These are phyloP conservation scores for Scaptodrosophila lebanonensis DNA, from an alignment of 1,140 invertebrate species.

Conservation along the genomic window DNA sequence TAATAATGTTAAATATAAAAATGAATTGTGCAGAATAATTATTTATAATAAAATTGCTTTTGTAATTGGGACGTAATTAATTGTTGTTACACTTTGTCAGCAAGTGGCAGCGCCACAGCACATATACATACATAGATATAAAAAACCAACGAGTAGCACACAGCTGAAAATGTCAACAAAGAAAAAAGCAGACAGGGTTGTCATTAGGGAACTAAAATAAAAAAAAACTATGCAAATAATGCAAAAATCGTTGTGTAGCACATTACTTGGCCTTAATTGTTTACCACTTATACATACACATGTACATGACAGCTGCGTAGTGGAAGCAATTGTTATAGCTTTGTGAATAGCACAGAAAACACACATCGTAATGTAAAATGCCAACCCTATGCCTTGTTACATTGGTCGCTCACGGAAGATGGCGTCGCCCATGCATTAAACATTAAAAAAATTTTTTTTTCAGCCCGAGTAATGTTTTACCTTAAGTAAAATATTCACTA, in stretches of 20 bases:
- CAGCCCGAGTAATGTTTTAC: too few relatives aligned
- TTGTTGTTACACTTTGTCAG: not conserved
- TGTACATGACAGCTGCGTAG: too few relatives aligned
- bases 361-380: constrained; percentile 20
- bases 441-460: too few relatives aligned
- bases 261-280: too few relatives aligned
- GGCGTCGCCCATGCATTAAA: too few relatives aligned
- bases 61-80: not conserved
- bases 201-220: too few relatives aligned
- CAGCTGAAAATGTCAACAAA: constrained; percentile 41
- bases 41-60: not conserved
- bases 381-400: constrained; percentile 59
- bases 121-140: constrained; percentile 1
- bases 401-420: constrained; percentile 63
- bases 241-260: too few relatives aligned
- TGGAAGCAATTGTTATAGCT: too few relatives aligned
- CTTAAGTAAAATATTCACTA: too few relatives aligned
- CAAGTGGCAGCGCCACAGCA: constrained; percentile 16
- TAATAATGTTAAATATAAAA: constrained; percentile 2
- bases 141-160: constrained; percentile 12
- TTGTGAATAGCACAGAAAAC: too few relatives aligned
- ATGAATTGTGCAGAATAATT: not conserved
- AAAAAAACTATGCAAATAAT: too few relatives aligned
- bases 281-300: too few relatives aligned
- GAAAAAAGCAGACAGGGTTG: constrained; percentile 40